Base-by-base conservation (phyloP, 2,797 vertebrate genomes). In the Chlorospingus flavigularis region DNA sequence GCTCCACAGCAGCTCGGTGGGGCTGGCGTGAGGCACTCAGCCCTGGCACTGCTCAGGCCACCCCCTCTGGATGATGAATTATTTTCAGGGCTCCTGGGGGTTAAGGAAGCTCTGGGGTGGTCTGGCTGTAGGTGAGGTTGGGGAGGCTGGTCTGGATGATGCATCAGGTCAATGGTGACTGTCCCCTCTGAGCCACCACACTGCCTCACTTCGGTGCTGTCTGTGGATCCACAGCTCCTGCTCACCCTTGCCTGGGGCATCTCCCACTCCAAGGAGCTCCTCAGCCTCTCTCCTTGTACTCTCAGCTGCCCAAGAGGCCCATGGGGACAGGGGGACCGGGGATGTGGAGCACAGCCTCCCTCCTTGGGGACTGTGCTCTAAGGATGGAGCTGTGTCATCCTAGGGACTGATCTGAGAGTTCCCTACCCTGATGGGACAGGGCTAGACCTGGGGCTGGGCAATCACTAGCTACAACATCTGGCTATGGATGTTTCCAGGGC, bases 281-380 rank as follows among this genome's bases (percentile, higher is more conserved):
- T 68, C 75, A 30, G 39, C 62, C 20, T 65, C 75, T 78, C 45
- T 47, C 21, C 50, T 63, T 53, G 50, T 47, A 6, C 31, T 3
- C 2, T 42, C 28, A 58, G n/a, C 39, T 3, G 1, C 4, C 2
- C 0, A 0, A 11, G n/a, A 45, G 30, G 19, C 47, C 47, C 30
- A 15, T 23, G 39, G 25, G 39, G 45, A 66, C 14, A 18, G 48
- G 20, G 63, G 7, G 28, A 43, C 7, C 23, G 25, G 39, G 16
- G 19, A 71, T 1, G 6, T n/a, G 66, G 45, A 80, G 47, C 48
- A 45, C 12, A 17, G 13, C 21, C 28, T 68, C 43, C 47, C 21
- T 84, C 30, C 35, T 23, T 31, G 28, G 16, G 23, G 13, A 26
- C 54, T 54, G 21, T 45, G 39, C 53, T 77, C 42, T 42, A 47